Percentiles rank a stretch among this genome's conserved stretches.
Conservation (phyloP, 1,140 invertebrate species). For the Drosophila suzukii region DNA sequence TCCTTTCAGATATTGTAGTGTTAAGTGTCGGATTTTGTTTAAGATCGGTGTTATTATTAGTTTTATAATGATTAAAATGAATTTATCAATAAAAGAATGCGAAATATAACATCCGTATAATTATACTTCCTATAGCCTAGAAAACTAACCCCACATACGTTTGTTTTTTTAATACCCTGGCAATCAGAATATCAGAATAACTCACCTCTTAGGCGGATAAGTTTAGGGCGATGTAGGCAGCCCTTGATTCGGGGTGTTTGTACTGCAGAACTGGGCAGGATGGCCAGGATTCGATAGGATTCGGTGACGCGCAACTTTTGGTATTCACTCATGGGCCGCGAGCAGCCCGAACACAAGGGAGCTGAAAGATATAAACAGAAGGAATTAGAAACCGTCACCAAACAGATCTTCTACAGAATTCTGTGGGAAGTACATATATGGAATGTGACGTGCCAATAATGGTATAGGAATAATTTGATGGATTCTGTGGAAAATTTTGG, state of each 20-base stretch:
- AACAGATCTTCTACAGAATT: not conserved
- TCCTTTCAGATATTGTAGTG: too few relatives aligned
- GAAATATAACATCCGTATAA: too few relatives aligned
- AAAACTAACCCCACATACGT: too few relatives aligned
- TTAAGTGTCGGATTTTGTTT: too few relatives aligned
- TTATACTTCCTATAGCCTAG: too few relatives aligned
- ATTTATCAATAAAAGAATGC: too few relatives aligned
- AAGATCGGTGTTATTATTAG: too few relatives aligned
- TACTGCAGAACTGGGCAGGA: conserved; percentile 50
- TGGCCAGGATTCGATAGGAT: conserved; percentile 50
- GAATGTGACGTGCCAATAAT: not conserved
- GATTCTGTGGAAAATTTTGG: too few relatives aligned
- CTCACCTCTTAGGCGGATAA: conserved; percentile 60
- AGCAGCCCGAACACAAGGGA: conserved; percentile 68
- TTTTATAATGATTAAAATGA: too few relatives aligned
- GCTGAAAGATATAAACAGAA: conserved; percentile 31
- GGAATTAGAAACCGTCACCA: not conserved
- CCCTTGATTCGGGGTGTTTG: conserved; percentile 39
- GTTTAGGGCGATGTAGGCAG: conserved; percentile 50
- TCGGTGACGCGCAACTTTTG: conserved; percentile 64
- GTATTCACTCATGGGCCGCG: conserved; percentile 74
- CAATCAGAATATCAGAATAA: not conserved
- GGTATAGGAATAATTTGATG: too few relatives aligned
- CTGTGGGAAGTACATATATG: not conserved
- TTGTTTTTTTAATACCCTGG: too few relatives aligned